A percentile compares a stretch with the other conserved stretches of the same genome.
phyloP scores from a whole-genome alignment of 2,888 invertebrate species.

The Cataglyphis rosenhaueri region DNA sequence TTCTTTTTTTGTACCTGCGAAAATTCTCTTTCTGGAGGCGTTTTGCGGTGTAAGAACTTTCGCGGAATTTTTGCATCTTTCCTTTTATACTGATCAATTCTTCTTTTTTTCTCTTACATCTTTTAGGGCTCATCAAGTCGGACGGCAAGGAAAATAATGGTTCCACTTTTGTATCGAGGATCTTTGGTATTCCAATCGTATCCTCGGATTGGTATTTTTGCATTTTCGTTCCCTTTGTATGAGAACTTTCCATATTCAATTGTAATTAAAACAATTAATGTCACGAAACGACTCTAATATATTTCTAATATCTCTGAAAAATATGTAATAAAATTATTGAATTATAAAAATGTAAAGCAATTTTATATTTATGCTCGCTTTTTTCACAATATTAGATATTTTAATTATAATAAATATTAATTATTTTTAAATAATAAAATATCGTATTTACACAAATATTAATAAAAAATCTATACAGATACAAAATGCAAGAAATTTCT shows the following conservation, averaged over 20 bases:
- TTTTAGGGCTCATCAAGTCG: slow-evolving; percentile 84
- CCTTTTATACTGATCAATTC: slow-evolving; percentile 13
- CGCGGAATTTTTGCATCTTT: slow-evolving; percentile 12
- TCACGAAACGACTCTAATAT: no score
- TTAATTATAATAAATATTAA: background rate
- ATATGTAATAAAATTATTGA: background rate
- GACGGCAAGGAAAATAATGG: slow-evolving; percentile 89
- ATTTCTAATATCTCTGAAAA: slow-evolving; percentile 24
- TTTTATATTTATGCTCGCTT: background rate
- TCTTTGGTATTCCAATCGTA: background rate
- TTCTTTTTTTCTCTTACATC: slow-evolving; percentile 8
- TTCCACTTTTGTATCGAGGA: slow-evolving; percentile 82
- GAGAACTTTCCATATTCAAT: slow-evolving; percentile 29
- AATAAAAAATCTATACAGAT: background rate
- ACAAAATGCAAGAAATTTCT: background rate
- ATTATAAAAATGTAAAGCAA: background rate
- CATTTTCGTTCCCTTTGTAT: background rate
- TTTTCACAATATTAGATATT: background rate
- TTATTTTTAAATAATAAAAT: background rate
- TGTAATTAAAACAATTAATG: slow-evolving; percentile 4
- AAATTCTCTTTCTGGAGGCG: slow-evolving; percentile 60
- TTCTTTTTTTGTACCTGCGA: slow-evolving; percentile 62
- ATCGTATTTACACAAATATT: background rate
- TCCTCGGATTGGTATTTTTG: slow-evolving; percentile 10
- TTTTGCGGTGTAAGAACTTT: slow-evolving; percentile 42